Conservation (phyloP, 2,113 vertebrate species). For the Pitta sordida region DNA sequence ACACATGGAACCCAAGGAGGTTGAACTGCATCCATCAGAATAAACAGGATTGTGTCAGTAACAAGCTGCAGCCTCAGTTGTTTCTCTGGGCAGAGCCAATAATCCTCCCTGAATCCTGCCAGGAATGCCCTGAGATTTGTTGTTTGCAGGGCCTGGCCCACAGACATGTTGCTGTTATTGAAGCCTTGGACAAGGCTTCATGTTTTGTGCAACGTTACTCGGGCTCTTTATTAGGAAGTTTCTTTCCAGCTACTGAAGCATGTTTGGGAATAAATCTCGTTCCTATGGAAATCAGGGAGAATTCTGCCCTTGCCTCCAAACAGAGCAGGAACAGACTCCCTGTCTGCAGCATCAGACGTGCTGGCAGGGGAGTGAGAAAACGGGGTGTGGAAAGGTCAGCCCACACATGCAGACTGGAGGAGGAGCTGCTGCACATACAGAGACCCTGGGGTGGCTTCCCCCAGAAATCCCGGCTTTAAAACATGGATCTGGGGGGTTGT, state of each 20-base stretch:
- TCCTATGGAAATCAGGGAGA: conserved; percentile 51
- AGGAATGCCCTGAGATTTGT: not conserved
- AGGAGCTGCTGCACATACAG: too few relatives aligned
- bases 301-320: conserved; percentile 25
- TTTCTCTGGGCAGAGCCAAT: not conserved
- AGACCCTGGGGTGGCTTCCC: not conserved
- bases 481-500: not conserved
- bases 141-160: not conserved
- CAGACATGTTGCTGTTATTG: not conserved
- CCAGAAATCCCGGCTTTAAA: not conserved
- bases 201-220: not conserved
- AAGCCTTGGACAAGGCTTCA: not conserved
- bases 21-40: not conserved
- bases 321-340: not conserved
- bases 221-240: conserved; percentile 51
- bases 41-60: not conserved
- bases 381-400: too few relatives aligned
- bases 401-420: too few relatives aligned
- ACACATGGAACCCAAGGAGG: not conserved
- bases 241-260: conserved; percentile 27
- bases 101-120: not conserved
- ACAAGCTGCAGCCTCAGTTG: not conserved
- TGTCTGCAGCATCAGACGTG: not conserved
- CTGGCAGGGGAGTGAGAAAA: not conserved
- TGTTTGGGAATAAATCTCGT: conserved; percentile 57